Evolutionary conservation across 2,888 invertebrate genomes (phyloP).

Genomic region (Plagodis dolabraria): DNA sequence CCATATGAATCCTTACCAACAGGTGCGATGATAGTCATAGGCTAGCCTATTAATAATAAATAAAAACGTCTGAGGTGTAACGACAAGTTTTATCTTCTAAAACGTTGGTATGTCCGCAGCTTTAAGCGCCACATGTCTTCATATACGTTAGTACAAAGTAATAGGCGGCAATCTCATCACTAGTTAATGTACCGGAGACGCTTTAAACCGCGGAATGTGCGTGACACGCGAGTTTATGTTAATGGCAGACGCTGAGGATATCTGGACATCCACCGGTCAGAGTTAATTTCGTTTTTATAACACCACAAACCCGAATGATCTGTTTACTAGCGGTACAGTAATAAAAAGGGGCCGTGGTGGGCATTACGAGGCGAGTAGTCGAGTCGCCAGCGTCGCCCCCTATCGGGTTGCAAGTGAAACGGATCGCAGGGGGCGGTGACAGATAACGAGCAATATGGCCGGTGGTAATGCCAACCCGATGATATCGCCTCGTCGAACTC

Average conservation of each 20-base stretch:
- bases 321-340: slow-evolving; percentile 85
- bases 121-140: too few species aligned
- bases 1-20: too few species aligned
- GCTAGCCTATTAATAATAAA: too few species aligned
- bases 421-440: slow-evolving; percentile 79
- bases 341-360: slow-evolving; percentile 82
- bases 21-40: too few species aligned
- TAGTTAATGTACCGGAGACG: slow-evolving; percentile 54
- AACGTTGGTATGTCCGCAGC: too few species aligned
- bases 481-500: slow-evolving; percentile 45
- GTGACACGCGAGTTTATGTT: slow-evolving; percentile 71
- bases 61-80: too few species aligned
- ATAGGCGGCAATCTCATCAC: slow-evolving; percentile 41
- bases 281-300: slow-evolving; percentile 85
- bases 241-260: slow-evolving; percentile 69
- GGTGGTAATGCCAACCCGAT: slow-evolving; percentile 73
- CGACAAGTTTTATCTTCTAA: too few species aligned
- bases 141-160: slow-evolving; percentile 47
- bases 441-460: slow-evolving; percentile 80
- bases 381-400: slow-evolving; percentile 77
- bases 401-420: slow-evolving; percentile 84
- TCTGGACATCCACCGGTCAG: slow-evolving; percentile 77
- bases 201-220: slow-evolving; percentile 63
- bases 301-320: slow-evolving; percentile 85
- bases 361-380: slow-evolving; percentile 77